Evolutionary conservation across 1,140 invertebrate genomes (phyloP), one percentile per base, ranked within the genome.

Genomic region (Caenorhabditis briggsae): DNA sequence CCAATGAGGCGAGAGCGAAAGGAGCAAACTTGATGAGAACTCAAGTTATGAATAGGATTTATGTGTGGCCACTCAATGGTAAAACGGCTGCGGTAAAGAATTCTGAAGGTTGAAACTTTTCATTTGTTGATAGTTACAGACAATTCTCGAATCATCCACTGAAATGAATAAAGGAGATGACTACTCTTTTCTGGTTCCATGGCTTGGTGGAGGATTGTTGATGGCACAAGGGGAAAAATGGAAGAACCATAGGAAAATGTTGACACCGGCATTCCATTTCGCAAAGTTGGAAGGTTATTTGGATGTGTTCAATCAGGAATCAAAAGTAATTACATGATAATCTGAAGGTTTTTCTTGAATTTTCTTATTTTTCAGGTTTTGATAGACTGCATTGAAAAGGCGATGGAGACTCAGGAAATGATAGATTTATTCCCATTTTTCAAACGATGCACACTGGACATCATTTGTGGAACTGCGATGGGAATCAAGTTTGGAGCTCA

Each of bases 251-350:
- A 93, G 96, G 83, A 96, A 96, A 93, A 94, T 97, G 91, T 95
- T 97, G 14, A 97, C 96, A 2, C 96, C 96, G 41, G 95, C 96
- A 0, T 97, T 97, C 92, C 96, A 97, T 93, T 96, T 96, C 90
- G 94, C 95, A 85, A 96, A 97, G 70, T 93, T 97, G 64, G 95
- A 97, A 87, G 95, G 96, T 88, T 97, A 97, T 90, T 91, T 96
- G 16, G 94, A 95, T 33, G 94, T 96, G 0, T 96, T 97, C 91
- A 95, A 95, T 89, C 95, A 95, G 88, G 95, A 97, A 89, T 94
- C 94, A 53, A 92, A 94, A 3, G 93, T 94, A 18, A 93, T 97
- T 70, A 93, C 25, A 20, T 61, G 82, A 25, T 70, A 43, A 61
- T 1, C 33, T 33, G 53, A 20, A 56, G 56, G 14, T 0, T 25